Conservation (phyloP, 2,888 invertebrate species). For the Ormyrus nitidulus region DNA sequence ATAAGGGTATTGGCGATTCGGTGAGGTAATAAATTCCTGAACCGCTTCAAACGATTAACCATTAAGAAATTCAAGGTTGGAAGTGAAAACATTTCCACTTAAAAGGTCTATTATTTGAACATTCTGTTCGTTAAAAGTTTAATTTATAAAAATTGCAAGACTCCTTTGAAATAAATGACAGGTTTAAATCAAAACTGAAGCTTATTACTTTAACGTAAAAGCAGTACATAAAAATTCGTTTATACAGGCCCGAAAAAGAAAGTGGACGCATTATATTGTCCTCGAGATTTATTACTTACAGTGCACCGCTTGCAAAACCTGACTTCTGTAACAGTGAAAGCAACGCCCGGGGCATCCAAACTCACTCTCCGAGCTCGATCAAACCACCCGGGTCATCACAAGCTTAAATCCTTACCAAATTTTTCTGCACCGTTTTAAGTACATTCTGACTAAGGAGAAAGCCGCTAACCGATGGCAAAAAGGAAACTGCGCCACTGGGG, state of each 20-base stretch:
- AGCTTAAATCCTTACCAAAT: neutral
- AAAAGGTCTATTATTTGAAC: too few relatives aligned
- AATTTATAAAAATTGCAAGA: too few relatives aligned
- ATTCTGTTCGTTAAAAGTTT: too few relatives aligned
- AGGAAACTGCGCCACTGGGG: neutral
- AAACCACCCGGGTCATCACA: neutral
- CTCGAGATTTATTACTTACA: slow-evolving; percentile 9
- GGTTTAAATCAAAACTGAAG: too few relatives aligned
- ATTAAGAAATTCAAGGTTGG: too few relatives aligned
- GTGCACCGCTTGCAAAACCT: neutral
- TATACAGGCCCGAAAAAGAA: slow-evolving; percentile 15
- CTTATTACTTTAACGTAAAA: too few relatives aligned
- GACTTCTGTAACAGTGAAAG: slow-evolving; percentile 36
- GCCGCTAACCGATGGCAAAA: neutral
- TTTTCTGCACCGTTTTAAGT: neutral
- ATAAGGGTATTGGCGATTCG: too few relatives aligned
- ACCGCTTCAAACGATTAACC: too few relatives aligned
- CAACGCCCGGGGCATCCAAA: neutral
- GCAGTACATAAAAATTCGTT: too few relatives aligned
- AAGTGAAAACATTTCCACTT: too few relatives aligned
- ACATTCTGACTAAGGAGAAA: slow-evolving; percentile 9
- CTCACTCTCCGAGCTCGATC: neutral
- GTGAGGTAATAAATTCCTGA: too few relatives aligned
- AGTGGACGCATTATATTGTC: slow-evolving; percentile 1
- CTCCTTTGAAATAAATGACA: too few relatives aligned